Conservation (phyloP, 2,888 invertebrate genomes). For the Euclidia mi region DNA sequence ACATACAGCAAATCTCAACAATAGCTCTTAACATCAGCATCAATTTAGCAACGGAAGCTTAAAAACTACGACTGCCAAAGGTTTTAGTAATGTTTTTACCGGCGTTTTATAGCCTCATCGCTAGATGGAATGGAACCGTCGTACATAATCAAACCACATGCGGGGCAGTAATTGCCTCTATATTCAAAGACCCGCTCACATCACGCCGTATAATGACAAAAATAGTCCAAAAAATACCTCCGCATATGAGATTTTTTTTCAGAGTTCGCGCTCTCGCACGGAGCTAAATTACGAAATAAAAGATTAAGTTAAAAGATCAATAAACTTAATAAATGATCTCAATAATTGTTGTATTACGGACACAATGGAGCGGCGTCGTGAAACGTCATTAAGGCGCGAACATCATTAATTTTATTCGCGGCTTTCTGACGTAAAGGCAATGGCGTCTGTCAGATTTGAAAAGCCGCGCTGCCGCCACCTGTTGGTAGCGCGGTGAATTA, state of each 20-base stretch:
- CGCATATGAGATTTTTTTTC: constrained; percentile 89
- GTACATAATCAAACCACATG: constrained; percentile 90
- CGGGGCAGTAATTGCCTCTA: constrained; percentile 89
- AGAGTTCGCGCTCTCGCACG: constrained; percentile 87
- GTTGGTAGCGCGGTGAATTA: constrained; percentile 89
- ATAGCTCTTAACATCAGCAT: constrained; percentile 79
- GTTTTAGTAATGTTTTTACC: constrained; percentile 85
- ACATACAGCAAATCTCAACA: constrained; percentile 73
- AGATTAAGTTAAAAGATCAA: constrained; percentile 90
- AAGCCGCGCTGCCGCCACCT: constrained; percentile 87
- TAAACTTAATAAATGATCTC: constrained; percentile 91
- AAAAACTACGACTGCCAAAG: constrained; percentile 80
- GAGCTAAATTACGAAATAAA: constrained; percentile 90
- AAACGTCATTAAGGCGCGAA: constrained; percentile 89
- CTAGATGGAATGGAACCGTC: constrained; percentile 84
- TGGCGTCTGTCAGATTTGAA: constrained; percentile 90
- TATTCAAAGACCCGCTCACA: constrained; percentile 89
- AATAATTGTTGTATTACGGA: constrained; percentile 90
- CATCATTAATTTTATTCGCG: constrained; percentile 90
- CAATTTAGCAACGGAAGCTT: constrained; percentile 89
- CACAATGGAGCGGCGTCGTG: constrained; percentile 90
- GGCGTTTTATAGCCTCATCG: constrained; percentile 79
- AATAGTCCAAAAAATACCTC: constrained; percentile 89
- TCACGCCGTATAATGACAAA: constrained; percentile 90
- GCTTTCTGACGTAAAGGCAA: constrained; percentile 88